Percentiles rank a stretch among this genome's conserved stretches.
Conservation (phyloP, 2,113 vertebrate species). For the Albula glossodonta region DNA sequence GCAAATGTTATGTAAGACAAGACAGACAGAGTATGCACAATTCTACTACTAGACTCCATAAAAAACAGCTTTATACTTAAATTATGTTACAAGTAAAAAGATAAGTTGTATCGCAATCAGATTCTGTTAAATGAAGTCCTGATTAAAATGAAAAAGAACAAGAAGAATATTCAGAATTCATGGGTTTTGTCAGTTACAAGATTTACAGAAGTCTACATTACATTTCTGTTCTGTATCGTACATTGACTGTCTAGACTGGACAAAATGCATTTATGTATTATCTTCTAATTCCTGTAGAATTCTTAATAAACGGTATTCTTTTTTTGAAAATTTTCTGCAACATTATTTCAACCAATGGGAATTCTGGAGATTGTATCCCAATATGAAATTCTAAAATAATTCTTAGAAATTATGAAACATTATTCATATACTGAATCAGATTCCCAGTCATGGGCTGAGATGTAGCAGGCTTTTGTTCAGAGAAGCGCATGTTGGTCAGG, state of each 20-base stretch:
- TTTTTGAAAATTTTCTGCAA: not conserved
- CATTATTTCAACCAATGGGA: not conserved
- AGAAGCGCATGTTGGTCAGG: conserved; percentile 37
- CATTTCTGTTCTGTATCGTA: not conserved
- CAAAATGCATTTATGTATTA: not conserved
- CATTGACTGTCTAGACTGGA: not conserved
- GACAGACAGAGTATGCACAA: not conserved
- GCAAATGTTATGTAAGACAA: not conserved
- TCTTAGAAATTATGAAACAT: not conserved
- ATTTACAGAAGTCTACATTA: too few species aligned
- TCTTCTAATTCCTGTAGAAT: not conserved
- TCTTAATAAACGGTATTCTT: not conserved
- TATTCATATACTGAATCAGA: not conserved
- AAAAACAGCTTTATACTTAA: not conserved
- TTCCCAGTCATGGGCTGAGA: conserved; percentile 22
- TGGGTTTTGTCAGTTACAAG: too few species aligned
- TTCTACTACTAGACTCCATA: not conserved
- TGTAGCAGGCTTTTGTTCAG: conserved; percentile 15
- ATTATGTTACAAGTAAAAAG: not conserved
- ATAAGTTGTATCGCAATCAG: too few species aligned
- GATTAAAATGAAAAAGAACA: too few species aligned
- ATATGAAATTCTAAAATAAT: not conserved
- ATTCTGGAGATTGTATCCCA: not conserved
- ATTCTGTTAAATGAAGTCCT: too few species aligned
- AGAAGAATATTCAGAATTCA: too few species aligned